These are phyloP conservation scores for Turnix velox DNA, from an alignment of 2,113 vertebrate genomes.

Conservation along the genomic window DNA sequence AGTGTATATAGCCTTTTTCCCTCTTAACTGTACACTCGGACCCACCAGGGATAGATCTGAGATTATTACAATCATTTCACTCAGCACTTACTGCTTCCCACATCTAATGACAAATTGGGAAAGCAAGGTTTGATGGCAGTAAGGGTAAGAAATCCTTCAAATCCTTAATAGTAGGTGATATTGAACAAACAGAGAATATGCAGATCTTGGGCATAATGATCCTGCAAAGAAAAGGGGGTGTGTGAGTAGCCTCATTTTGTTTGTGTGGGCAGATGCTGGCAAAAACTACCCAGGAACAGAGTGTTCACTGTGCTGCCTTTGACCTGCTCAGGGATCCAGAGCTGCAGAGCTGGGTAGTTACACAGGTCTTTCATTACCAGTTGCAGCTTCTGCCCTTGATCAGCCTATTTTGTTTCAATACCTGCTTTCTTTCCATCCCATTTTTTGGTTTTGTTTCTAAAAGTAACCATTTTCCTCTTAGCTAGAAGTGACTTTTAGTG, in stretches of 20 bases:
- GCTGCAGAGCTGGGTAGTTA: background rate
- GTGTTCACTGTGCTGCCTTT: background rate
- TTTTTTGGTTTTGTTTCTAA: background rate
- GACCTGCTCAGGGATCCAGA: background rate
- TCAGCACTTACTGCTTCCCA: background rate
- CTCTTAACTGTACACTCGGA: background rate
- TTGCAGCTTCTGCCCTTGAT: background rate
- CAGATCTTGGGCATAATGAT: background rate
- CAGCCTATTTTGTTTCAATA: background rate
- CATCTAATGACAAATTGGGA: background rate
- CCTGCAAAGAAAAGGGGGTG: background rate
- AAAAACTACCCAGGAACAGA: background rate
- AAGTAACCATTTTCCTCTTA: background rate
- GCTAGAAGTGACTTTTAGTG: background rate
- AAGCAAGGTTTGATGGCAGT: background rate
- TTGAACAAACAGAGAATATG: background rate
- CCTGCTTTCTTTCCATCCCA: background rate
- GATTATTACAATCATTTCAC: background rate
- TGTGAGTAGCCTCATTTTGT: background rate
- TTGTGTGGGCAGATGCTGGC: background rate
- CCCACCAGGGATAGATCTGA: conserved; percentile 12
- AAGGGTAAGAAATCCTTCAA: background rate
- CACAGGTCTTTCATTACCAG: rapidly evolving
- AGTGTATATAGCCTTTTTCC: background rate
- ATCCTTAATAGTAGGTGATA: background rate